Percentiles rank a stretch among this genome's conserved stretches.
phyloP scores from a whole-genome alignment of 92 coral and sea anemone species.

The Porites lobata region DNA sequence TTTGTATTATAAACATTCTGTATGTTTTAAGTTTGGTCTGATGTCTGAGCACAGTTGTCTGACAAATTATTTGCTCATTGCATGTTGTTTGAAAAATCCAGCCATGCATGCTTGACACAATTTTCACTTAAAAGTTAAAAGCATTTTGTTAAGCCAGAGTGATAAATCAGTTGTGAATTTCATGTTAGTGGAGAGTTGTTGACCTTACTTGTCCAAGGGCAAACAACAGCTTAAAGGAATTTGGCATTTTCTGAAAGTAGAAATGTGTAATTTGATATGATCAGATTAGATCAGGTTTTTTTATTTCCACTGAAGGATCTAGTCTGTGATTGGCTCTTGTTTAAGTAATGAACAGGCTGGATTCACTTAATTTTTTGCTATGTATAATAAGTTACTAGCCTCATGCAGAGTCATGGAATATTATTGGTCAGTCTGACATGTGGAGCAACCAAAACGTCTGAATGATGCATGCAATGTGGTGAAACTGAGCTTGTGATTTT shows the following conservation, averaged over 20 bases:
- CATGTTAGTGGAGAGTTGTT: background rate
- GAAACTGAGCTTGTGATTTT: constrained; percentile 33
- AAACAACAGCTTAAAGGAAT: background rate
- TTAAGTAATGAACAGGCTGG: background rate
- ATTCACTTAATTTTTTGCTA: background rate
- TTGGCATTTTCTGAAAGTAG: background rate
- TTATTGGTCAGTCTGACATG: background rate
- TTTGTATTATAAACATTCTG: background rate
- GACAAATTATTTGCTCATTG: background rate
- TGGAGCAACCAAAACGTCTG: background rate
- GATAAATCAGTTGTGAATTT: background rate
- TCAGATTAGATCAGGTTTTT: background rate
- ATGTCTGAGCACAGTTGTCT: background rate
- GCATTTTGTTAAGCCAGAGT: background rate
- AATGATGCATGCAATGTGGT: constrained; percentile 32
- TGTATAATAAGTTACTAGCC: background rate
- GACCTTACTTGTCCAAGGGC: background rate
- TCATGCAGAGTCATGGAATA: background rate
- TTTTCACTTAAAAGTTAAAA: background rate
- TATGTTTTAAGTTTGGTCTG: background rate
- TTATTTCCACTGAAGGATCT: constrained; percentile 16
- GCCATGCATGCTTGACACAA: too few relatives aligned
- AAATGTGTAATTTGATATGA: constrained; percentile 24
- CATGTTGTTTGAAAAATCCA: background rate
- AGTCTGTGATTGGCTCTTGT: background rate